Evolutionary conservation across 2,888 invertebrate species (phyloP).

Genomic region (Apocheima hispidaria): DNA sequence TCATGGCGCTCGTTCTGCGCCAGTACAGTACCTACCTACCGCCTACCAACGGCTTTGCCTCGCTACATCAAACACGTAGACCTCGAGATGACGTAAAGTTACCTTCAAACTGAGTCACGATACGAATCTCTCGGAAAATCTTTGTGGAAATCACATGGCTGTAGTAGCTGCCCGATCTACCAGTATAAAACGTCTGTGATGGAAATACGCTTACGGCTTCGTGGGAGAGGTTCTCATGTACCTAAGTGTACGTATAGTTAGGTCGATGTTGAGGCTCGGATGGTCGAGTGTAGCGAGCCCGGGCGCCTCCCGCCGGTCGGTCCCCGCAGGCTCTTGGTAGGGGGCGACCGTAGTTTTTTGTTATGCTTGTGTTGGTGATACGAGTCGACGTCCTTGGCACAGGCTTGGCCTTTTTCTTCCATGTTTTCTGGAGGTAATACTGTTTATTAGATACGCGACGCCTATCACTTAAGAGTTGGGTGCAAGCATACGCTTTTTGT

Average conservation of each 20-base stretch:
- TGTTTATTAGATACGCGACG: constrained; percentile 16
- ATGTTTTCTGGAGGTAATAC: constrained; percentile 11
- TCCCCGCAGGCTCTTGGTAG: constrained; percentile 67
- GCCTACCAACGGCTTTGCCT: constrained; percentile 16
- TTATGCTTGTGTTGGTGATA: constrained; percentile 45
- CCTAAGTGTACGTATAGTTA: constrained; percentile 43
- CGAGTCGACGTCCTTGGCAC: constrained; percentile 41
- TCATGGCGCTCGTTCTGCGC: constrained; percentile 18
- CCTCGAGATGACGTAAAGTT: constrained; percentile 38
- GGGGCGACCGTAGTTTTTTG: constrained; percentile 62
- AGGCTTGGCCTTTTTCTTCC: constrained; percentile 34
- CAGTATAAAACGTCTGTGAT: constrained; percentile 13
- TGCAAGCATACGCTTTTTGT: not conserved
- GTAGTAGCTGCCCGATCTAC: constrained; percentile 9
- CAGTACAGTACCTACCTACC: constrained; percentile 5
- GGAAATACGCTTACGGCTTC: constrained; percentile 35
- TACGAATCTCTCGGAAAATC: constrained; percentile 40
- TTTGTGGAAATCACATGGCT: constrained; percentile 25
- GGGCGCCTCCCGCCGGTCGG: constrained; percentile 66
- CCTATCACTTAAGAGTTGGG: not conserved
- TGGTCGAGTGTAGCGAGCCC: constrained; percentile 58
- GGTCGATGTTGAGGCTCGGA: constrained; percentile 48
- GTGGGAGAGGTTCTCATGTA: constrained; percentile 41
- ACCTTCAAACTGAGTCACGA: constrained; percentile 43
- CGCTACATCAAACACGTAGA: constrained; percentile 31